phyloP scores from a whole-genome alignment of 2,797 vertebrate genomes.

The Rousettus madagascariensis region DNA sequence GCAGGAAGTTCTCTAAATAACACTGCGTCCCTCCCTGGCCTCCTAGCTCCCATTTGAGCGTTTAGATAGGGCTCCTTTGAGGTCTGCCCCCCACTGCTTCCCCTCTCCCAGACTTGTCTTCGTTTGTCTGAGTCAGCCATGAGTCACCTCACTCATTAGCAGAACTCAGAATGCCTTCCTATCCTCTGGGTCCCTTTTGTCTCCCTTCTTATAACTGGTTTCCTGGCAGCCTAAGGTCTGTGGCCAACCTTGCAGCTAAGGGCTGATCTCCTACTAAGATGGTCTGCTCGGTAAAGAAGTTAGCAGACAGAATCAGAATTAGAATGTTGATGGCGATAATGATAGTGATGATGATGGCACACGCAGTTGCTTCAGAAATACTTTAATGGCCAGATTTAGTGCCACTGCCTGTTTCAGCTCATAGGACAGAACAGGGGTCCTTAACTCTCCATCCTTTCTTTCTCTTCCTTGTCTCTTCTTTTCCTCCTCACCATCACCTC shows the following conservation, averaged over 20 bases:
- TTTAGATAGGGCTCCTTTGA: constrained; percentile 66
- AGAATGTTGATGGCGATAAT: background rate
- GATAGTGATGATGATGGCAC: background rate
- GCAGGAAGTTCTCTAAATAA: constrained; percentile 67
- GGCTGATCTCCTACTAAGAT: background rate
- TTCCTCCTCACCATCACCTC: background rate
- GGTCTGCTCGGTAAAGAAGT: background rate
- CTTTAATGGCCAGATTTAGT: background rate
- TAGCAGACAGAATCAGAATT: background rate
- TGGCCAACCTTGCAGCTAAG: constrained; percentile 20
- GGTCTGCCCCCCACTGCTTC: constrained; percentile 71
- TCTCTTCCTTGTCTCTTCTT: background rate
- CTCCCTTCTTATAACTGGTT: constrained; percentile 68
- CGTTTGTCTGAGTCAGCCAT: constrained; percentile 82
- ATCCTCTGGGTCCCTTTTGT: constrained; percentile 82
- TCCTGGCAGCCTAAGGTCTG: constrained; percentile 78
- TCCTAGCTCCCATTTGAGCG: constrained; percentile 15
- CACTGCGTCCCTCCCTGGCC: constrained; percentile 54
- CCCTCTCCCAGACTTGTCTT: constrained; percentile 78
- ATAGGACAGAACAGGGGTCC: background rate
- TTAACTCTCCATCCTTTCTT: background rate
- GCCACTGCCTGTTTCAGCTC: background rate
- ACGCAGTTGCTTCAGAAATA: background rate
- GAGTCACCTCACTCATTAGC: constrained; percentile 85
- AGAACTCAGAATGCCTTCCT: constrained; percentile 82